Percentiles rank a stretch among this genome's conserved stretches.
These are phyloP conservation scores for Scotopteryx bipunctaria DNA, from an alignment of 2,888 invertebrate species.

Conservation along the genomic window DNA sequence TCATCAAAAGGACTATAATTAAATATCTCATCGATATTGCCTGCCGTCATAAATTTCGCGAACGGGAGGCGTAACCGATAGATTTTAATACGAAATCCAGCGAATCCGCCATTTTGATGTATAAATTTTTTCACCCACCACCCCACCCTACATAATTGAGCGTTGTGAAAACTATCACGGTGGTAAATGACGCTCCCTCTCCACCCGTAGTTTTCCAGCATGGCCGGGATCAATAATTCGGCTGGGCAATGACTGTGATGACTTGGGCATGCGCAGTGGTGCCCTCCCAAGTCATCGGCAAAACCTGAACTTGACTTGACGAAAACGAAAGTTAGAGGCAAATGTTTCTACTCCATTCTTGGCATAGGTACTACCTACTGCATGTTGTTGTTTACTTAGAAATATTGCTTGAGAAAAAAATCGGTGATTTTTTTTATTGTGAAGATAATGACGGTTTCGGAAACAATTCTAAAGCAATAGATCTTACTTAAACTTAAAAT, in stretches of 20 bases:
- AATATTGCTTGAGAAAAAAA: constrained; percentile 23
- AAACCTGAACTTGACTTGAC: constrained; percentile 82
- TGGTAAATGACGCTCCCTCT: constrained; percentile 71
- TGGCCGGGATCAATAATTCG: constrained; percentile 82
- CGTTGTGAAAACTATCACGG: constrained; percentile 82
- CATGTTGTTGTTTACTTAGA: constrained; percentile 28
- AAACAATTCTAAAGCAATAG: neutral
- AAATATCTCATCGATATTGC: constrained; percentile 60
- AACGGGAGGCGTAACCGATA: constrained; percentile 65
- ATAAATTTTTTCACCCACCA: constrained; percentile 66
- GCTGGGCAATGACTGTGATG: constrained; percentile 83
- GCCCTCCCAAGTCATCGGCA: constrained; percentile 68
- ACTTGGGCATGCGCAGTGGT: constrained; percentile 73
- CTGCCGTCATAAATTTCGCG: constrained; percentile 59
- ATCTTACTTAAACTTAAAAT: neutral
- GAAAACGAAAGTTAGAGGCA: constrained; percentile 80
- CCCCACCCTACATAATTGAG: constrained; percentile 75
- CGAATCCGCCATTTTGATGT: constrained; percentile 76
- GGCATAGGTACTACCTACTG: constrained; percentile 42
- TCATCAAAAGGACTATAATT: constrained; percentile 45
- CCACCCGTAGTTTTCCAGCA: constrained; percentile 74
- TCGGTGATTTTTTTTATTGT: constrained; percentile 13
- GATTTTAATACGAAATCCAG: constrained; percentile 77
- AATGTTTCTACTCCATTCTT: constrained; percentile 80
- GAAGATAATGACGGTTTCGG: constrained; percentile 1